phyloP scores from a whole-genome alignment of 2,888 invertebrate genomes.

The Drosophila picticornis region DNA sequence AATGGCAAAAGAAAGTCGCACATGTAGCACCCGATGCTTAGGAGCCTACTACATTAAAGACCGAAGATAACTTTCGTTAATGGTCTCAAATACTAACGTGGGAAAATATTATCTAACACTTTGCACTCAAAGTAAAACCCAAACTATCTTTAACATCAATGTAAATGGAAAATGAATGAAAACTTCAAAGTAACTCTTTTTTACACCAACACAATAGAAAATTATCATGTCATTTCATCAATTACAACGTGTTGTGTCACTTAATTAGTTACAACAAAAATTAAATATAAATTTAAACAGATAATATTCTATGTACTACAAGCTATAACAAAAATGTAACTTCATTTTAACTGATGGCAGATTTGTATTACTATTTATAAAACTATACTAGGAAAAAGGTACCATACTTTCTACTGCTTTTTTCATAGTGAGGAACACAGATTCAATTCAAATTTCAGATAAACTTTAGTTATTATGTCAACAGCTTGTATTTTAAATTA shows the following conservation, averaged over 20 bases:
- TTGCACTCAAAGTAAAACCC: neutral
- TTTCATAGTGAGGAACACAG: neutral
- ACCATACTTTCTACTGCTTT: neutral
- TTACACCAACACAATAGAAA: neutral
- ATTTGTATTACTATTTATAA: neutral
- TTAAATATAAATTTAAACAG: neutral
- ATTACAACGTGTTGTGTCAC: neutral
- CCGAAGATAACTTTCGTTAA: conserved; percentile 39
- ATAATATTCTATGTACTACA: neutral
- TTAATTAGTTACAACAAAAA: neutral
- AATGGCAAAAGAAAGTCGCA: conserved; percentile 66
- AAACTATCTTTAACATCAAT: neutral
- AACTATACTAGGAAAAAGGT: neutral
- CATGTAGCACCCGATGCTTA: conserved; percentile 28
- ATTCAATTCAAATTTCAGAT: neutral
- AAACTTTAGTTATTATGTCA: neutral
- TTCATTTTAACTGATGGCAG: neutral
- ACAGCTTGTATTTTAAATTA: neutral
- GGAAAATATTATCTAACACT: conserved; percentile 38
- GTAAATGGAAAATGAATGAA: neutral
- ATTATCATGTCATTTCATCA: neutral
- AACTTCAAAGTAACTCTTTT: neutral
- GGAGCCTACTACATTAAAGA: conserved; percentile 20
- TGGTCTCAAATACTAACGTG: conserved; percentile 38
- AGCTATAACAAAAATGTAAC: neutral